A percentile compares a stretch with the other conserved stretches of the same genome.
Conservation (phyloP, 2,888 invertebrate species). For the Osmoderma eremita region DNA sequence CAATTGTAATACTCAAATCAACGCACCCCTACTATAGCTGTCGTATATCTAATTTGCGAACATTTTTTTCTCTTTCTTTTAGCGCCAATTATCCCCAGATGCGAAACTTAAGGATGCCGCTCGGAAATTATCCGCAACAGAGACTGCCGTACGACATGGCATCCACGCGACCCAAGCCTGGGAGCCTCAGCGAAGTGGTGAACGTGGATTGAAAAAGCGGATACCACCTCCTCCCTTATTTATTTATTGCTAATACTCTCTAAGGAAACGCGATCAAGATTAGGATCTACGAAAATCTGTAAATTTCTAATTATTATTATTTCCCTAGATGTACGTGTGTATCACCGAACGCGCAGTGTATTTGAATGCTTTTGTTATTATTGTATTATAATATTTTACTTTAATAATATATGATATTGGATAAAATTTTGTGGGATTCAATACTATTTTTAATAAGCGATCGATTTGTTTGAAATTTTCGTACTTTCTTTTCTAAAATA, state of each 20-base stretch:
- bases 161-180: neutral
- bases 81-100: neutral
- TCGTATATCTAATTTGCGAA: too few species aligned
- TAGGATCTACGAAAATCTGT: neutral
- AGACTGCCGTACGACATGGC: neutral
- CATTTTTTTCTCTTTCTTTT: neutral
- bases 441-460: neutral
- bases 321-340: conserved; percentile 1
- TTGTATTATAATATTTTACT: conserved; percentile 10
- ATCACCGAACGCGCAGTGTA: too few species aligned
- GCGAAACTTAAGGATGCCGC: neutral
- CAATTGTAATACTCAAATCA: too few species aligned
- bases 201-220: neutral
- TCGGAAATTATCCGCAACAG: neutral
- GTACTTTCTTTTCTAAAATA: conserved; percentile 19
- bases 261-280: neutral
- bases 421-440: neutral
- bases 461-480: conserved; percentile 2
- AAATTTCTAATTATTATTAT: conserved; percentile 11
- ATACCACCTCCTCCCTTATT: too few species aligned
- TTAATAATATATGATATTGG: neutral
- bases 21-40: too few species aligned
- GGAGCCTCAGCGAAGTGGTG: neutral
- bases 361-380: conserved; percentile 13
- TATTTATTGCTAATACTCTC: conserved; percentile 10